Percentiles rank a stretch among this genome's conserved stretches.
phyloP scores from a whole-genome alignment of 2,888 invertebrate genomes.

The Drosophila bunnanda region DNA sequence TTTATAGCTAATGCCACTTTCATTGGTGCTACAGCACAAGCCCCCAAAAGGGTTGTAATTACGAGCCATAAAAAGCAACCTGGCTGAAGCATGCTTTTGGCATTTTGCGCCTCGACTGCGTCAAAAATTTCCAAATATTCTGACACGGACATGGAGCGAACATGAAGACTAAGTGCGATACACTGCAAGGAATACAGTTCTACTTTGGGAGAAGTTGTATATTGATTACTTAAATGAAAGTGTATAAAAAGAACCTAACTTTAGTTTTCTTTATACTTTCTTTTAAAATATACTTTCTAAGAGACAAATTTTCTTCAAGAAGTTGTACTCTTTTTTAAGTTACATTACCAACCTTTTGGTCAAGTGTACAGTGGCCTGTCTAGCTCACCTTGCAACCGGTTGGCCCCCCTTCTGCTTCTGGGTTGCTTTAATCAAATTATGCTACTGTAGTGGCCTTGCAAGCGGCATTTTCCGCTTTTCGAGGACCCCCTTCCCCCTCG shows the following conservation, averaged over 20 bases:
- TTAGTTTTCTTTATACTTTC: too few species aligned
- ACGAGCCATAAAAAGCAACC: slow-evolving; percentile 61
- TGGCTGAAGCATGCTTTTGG: slow-evolving; percentile 44
- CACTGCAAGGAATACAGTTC: slow-evolving; percentile 8
- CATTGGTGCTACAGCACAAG: slow-evolving; percentile 39
- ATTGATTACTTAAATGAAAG: background rate
- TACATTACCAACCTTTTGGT: too few species aligned
- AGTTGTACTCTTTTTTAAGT: accelerated
- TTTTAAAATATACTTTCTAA: background rate
- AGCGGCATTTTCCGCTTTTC: slow-evolving; percentile 66
- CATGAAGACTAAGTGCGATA: slow-evolving; percentile 13
- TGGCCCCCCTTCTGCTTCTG: slow-evolving; percentile 33
- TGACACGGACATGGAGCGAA: slow-evolving; percentile 27
- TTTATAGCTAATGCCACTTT: slow-evolving; percentile 50
- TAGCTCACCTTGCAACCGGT: slow-evolving; percentile 32
- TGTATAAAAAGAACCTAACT: background rate
- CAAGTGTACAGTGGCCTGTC: background rate
- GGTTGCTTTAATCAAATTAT: slow-evolving; percentile 75
- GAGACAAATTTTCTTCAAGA: too few species aligned
- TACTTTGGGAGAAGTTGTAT: background rate
- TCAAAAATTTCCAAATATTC: slow-evolving; percentile 47
- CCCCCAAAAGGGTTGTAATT: slow-evolving; percentile 71
- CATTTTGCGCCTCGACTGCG: slow-evolving; percentile 48
- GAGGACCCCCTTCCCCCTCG: background rate
- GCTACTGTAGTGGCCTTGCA: slow-evolving; percentile 52